Percentiles rank a stretch among this genome's conserved stretches.
These are phyloP conservation scores for Calameuta filiformis DNA, from an alignment of 2,888 invertebrate genomes.

Conservation along the genomic window DNA sequence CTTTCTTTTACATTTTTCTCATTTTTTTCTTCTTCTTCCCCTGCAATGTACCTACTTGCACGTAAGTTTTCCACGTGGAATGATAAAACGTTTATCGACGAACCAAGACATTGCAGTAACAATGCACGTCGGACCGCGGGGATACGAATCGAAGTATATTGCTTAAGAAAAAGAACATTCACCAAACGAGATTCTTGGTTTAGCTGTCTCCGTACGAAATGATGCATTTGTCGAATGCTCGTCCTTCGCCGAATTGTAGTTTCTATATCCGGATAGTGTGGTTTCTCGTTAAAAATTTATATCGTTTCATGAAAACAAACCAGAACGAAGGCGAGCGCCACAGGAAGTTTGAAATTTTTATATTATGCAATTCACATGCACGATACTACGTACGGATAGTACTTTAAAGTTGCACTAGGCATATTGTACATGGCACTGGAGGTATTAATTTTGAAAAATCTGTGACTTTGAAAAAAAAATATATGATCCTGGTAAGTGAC, in stretches of 20 bases:
- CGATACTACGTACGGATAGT: neutral
- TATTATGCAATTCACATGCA: neutral
- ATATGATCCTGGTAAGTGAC: neutral
- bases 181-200: neutral
- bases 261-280: neutral
- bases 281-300: neutral
- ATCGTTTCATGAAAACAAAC: neutral
- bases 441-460: neutral
- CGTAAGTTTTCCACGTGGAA: neutral
- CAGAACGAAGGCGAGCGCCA: too few relatives aligned
- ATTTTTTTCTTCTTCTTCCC: neutral
- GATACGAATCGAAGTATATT: neutral
- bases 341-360: too few relatives aligned
- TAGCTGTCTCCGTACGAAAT: neutral
- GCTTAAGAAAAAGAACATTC: neutral
- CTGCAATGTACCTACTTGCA: neutral
- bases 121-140: neutral
- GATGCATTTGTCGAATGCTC: neutral
- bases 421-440: neutral
- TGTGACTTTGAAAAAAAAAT: neutral
- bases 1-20: neutral
- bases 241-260: neutral
- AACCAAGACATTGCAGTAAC: neutral
- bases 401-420: neutral
- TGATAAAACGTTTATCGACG: neutral